Base-by-base conservation (phyloP, 2,797 vertebrate species). In the Arvicola amphibius region DNA sequence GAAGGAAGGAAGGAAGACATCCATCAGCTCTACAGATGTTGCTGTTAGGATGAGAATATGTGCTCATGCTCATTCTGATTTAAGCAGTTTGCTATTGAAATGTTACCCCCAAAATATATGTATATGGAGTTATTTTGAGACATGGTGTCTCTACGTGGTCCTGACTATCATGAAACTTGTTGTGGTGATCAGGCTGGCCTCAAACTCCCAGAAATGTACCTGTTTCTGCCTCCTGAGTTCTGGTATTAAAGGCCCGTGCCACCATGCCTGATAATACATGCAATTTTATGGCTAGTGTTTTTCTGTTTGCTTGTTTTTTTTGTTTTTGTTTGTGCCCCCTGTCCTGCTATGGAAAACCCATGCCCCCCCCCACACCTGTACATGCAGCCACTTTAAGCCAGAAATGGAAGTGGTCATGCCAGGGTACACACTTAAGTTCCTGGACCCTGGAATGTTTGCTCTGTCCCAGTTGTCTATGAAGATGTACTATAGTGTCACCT, bases 351-450 rank as follows among this genome's bases (percentile, higher is more conserved):
- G 2, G 29, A 2, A 25, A 51, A 21, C 37, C 8, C 6, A 43
- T 2, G 13, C 4, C 25, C 2, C 6, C 34, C 21, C 25, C 2
- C 6, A 32, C 21, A n/a, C 69, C n/a, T 61, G 53, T 19, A 27
- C 7, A 4, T 7, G 29, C 32, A 5, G 12, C 71, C n/a, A 79
- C 78, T 32, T 2, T 43, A 0, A 0, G 3, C 1, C 27, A 67
- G 73, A 51, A 69, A 43, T 32, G 13, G 63, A 63, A 56, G 37
- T 34, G 46, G 27, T 4, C 0, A 21, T 3, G 27, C 14, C 11
- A 48, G 34, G n/a, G 25, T 5, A n/a, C 27, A 63, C 23, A 16
- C 12, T 56, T 86, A 78, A 23, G 32, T 21, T 19, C 0, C 0
- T 23, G 53, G 19, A 25, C 40, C 37, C n/a, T 23, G 4, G 11